Base-by-base conservation (phyloP, 2,113 vertebrate genomes). In the Anseranas semipalmata region DNA sequence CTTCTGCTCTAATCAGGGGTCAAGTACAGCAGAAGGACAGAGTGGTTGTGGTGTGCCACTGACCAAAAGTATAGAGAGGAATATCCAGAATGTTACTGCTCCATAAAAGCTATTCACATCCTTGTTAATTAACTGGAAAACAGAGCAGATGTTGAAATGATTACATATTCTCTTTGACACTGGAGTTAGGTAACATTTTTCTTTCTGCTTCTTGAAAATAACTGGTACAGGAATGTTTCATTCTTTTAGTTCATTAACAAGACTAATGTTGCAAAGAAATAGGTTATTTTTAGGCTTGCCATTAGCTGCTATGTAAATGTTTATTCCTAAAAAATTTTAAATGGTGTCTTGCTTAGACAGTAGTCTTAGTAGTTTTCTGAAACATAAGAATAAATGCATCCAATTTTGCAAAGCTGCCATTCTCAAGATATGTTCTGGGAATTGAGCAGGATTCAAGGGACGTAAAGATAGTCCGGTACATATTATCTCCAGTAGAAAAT, bases 281-380 rank as follows among this genome's bases (percentile, higher is more conserved):
- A 48, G 7, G 55, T 62, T 91, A 86, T 92, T 91, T 93, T 95
- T 89, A 94, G 86, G 20, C 27, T 94, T 87, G 28, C 58, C 9
- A 2, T 88, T 92, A 88, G n/a, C 48, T 80, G 72, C 59, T 73
- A 48, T 41, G 35, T 53, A 76, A 76, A 91, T 73, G 62, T 88
- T 65, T 43, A 32, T 48, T 18, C 33, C 55, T 59, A 55, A 50
- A 37, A 85, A 84, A n/a, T 41, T 94, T 85, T 43, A 56, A 90
- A 55, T n/a, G 20, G 8, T 62, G 10, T 59, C 85, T 93, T 88
- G 20, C 46, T 91, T 88, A 80, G 79, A 67, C 20, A 48, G 50
- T 63, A 55, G 19, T 59, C 60, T 74, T 50, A 28, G 46, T 58
- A 78, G 11, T 84, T 83, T 84, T 89, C 56, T 81, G 73, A 78